A percentile compares a stretch with the other conserved stretches of the same genome.
These are phyloP conservation scores for Sphenodon punctatus DNA, from an alignment of 2,797 vertebrate species.

Conservation along the genomic window DNA sequence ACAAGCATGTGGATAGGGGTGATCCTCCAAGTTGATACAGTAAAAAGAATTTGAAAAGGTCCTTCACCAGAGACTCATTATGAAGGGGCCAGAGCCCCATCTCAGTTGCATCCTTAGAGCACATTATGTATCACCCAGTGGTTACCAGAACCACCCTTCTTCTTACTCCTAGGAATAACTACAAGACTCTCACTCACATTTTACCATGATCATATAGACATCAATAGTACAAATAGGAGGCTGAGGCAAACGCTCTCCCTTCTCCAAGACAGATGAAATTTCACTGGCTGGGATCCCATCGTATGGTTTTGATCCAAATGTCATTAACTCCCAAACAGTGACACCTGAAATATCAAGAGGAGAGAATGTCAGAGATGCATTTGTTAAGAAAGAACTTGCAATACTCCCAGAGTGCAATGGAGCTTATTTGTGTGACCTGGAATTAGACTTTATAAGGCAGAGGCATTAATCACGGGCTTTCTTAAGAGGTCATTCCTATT, in stretches of 20 bases:
- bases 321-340: constrained; percentile 97
- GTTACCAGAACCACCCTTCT: too few species aligned
- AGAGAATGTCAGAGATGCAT: neutral
- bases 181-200: constrained; percentile 82
- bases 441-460: neutral
- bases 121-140: too few species aligned
- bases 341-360: constrained; percentile 78
- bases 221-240: constrained; percentile 94
- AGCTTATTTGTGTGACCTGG: neutral
- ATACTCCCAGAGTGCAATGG: neutral
- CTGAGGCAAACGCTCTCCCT: constrained; percentile 92
- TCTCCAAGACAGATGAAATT: constrained; percentile 88
- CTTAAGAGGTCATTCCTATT: neutral
- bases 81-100: too few species aligned
- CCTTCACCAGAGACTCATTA: too few species aligned
- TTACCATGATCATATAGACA: constrained; percentile 98
- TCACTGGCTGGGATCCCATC: constrained; percentile 90
- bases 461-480: neutral
- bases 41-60: too few species aligned
- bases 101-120: too few species aligned
- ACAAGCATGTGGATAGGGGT: too few species aligned
- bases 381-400: neutral
- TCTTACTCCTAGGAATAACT: neutral
- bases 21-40: too few species aligned
- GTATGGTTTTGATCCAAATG: constrained; percentile 92